A percentile compares a stretch with the other conserved stretches of the same genome.
Evolutionary conservation across 1,140 invertebrate genomes (phyloP).

Genomic region (Apis mellifera): Amel_HAv3.1 CM009939.2:3791001-3791500

Average conservation of each 20-base stretch:
- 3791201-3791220: slow-evolving; percentile 38
- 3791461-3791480: slow-evolving; percentile 12
- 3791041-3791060: background rate
- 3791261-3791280: slow-evolving; percentile 23
- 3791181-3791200: slow-evolving; percentile 46
- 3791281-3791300: slow-evolving; percentile 3
- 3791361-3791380: slow-evolving; percentile 31
- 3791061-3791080: background rate
- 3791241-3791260: slow-evolving; percentile 5
- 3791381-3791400: slow-evolving; percentile 37
- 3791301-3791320: background rate
- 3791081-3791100: background rate
- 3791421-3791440: slow-evolving; percentile 11
- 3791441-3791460: slow-evolving; percentile 20
- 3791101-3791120: background rate
- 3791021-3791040: background rate
- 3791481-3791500: background rate
- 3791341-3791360: slow-evolving; percentile 46
- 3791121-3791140: slow-evolving; percentile 11
- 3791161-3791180: slow-evolving; percentile 36
- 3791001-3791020: too few species aligned
- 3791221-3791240: background rate
- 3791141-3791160: slow-evolving; percentile 38
- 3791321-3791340: background rate
- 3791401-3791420: slow-evolving; percentile 9